Base-by-base conservation (phyloP, 2,797 vertebrate species). In the Steatocranus sp. region DNA sequence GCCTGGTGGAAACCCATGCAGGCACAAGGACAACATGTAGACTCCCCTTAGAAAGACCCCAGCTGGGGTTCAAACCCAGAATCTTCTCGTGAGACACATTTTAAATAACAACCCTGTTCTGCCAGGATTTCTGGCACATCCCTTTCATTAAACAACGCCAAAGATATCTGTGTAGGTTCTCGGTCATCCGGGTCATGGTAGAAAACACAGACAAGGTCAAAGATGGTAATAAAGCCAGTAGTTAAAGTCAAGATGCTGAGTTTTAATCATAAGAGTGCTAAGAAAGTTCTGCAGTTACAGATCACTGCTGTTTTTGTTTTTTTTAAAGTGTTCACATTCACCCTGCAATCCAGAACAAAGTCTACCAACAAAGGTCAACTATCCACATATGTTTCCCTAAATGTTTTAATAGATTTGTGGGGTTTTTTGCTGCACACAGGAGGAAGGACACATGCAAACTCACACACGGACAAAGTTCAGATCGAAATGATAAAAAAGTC, bases 111-210 rank as follows among this genome's bases (percentile, higher is more conserved):
- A 32, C 5, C 12, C 7, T 27, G 15, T 51, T 78, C 51, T 78
- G 76, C 76, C 73, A 79, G 58, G 48, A 56, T 70, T 75, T 73
- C 77, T 75, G 81, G 79, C 83, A 81, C 53, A 75, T 84, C 18
- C 23, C 18, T 78, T 78, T 79, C 6, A 68, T 66, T 75, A 82
- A 79, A 61, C 10, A 61, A 63, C 17, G 82, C 75, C 84, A 88
- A 36, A 82, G 56, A 5, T 61, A 36, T 61, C 56, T 20, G 56
- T 61, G 56, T 61, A 61, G 56, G 18, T 61, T 36, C 32, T 61
- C 2, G 2, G 30, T 36, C 56, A 61, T 61, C 32, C 0, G 4
- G 56, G 32, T 61, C 56, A 36, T 20, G 6, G 32, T 36, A 36
- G 56, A 20, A 36, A 61, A 61, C 56, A 36, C 32, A 12, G 18